Evolutionary conservation across 2,888 invertebrate genomes (phyloP), one percentile per base, ranked within the genome.

Genomic region (Opisthograptis luteolata): DNA sequence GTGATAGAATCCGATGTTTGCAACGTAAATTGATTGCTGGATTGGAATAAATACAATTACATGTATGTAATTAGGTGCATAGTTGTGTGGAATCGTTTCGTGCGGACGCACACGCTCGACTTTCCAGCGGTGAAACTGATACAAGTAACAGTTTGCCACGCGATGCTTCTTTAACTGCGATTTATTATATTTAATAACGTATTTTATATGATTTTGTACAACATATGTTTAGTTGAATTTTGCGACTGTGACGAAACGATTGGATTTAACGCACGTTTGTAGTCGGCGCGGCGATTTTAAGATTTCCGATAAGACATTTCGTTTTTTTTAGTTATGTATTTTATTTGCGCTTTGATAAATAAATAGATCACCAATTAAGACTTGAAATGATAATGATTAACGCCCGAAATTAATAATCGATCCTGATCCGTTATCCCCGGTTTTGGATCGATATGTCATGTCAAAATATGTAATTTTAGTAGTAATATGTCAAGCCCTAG

Each of bases 91-190:
- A 79, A 79, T 80, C 81, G 87, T 81, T 75, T 73, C 84, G 82
- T 84, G 77, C 79, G 87, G 84, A 71, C 80, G 84, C 73, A 60
- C 68, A 58, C 53, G 61, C 55, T 65, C 69, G 67, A 81, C 87
- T 87, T 88, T 88, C 85, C 70, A 84, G 75, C 72, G 76, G 84
- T 79, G 85, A 87, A 89, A 86, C 73, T 77, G 73, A 81, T 79
- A 47, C 53, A 42, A 28, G 79, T 77, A 81, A 83, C 78, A 74
- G 71, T 40, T 35, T 64, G 67, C 75, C 80, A 82, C 79, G 76
- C 78, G 73, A 79, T 73, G 60, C 41, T 66, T 55, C 51, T 56
- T 37, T 52, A 36, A 27, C 27, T 19, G 28, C 14, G 35, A 30
- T 39, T 27, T 39, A 44, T 36, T 12, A 9, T 32, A 17, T 31